Evolutionary conservation across 2,888 invertebrate genomes (phyloP).

Genomic region (Nemotelus nigrinus): DNA sequence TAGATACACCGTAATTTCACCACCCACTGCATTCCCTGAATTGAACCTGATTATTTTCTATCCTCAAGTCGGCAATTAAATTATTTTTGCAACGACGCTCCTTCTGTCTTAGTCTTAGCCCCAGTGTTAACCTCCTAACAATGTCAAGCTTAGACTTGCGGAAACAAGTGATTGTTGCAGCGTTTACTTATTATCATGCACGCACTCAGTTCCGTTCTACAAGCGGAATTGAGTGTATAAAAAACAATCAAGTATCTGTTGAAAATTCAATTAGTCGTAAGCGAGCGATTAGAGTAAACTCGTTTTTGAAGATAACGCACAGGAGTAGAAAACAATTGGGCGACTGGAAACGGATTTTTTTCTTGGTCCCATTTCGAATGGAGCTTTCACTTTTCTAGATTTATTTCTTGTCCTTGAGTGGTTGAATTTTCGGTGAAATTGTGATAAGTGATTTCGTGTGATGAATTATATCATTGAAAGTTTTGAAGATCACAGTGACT

Average conservation of each 20-base stretch:
- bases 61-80: not conserved
- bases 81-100: not conserved
- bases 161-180: not conserved
- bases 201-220: not conserved
- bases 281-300: not conserved
- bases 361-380: not conserved
- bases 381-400: not conserved
- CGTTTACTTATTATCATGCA: not conserved
- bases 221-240: not conserved
- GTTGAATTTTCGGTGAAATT: not conserved
- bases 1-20: not conserved
- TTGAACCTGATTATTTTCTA: not conserved
- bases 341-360: not conserved
- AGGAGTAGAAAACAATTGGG: too few species aligned
- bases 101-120: too few species aligned
- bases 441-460: not conserved
- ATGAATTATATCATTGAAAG: too few species aligned
- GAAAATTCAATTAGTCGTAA: slow-evolving; percentile 1
- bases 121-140: too few species aligned
- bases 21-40: not conserved
- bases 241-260: not conserved
- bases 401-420: not conserved
- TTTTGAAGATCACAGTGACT: not conserved
- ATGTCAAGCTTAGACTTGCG: not conserved
- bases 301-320: not conserved